Evolutionary conservation across 2,797 vertebrate genomes (phyloP), one percentile per base, ranked within the genome.

Genomic region (Coilia nasus): DNA sequence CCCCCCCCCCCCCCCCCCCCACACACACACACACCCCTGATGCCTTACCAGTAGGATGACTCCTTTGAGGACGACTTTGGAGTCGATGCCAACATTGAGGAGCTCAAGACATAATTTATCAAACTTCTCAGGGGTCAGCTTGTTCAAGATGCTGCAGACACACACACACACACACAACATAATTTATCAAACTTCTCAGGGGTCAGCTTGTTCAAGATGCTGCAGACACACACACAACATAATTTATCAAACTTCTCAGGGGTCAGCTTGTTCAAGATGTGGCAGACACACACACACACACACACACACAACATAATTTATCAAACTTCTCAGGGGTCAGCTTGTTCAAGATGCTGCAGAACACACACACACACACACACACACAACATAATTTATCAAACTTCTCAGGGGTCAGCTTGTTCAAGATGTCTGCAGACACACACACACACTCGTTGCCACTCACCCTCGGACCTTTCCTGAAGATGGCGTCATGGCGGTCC

Each of bases 41-140:
- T 19, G 12, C 14, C 96, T 96, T 95, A 99, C 98, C 97, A 99
- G 97, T 97, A 99, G 97, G 97, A 99, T 99, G 97, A 99, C 93
- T 96, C 98, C 98, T 97, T 99, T 99, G 94, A 99, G 98, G 97
- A 99, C 97, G 96, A 98, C 96, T 96, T 99, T 99, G 95, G 98
- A 97, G 96, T 99, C 98, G 97, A 99, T 98, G 96, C 98, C 98
- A 96, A 96, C 98, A 95, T 99, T 99, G 95, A 99, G 98, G 96
- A 99, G 98, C 97, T 99, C 98, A 98, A 99, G 98, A 98, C 98
- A 99, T 99, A 99, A 97, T 97, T 99, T 99, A 97, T 99, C 98
- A 96, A 99, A 99, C 98, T 98, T 99, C 88, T 99, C 98, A 96
- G 98, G 98, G 96, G 98, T 98, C 97, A 99, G 98, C 96, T 99